Base-by-base conservation (phyloP, 1,140 invertebrate species). In the Babylonia areolata region DNA sequence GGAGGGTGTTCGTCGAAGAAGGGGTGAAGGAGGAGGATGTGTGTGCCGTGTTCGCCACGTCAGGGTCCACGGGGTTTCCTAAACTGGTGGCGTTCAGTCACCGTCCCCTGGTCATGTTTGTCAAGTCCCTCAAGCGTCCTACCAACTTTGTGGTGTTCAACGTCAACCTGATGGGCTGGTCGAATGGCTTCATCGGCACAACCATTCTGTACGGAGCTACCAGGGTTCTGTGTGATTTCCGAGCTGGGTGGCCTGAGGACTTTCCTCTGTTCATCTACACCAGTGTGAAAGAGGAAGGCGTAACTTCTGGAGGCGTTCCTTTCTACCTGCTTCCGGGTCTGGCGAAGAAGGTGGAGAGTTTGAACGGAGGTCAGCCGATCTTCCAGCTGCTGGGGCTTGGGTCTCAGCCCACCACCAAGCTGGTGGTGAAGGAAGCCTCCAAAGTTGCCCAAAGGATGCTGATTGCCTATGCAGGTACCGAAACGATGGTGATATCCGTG, bases 31-130 rank as follows among this genome's bases (percentile, higher is more conserved):
- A 28, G 11, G 31, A 46, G 23, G 83, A 84, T 71, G 20, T 84
- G n/a, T 73, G 69, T 28, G n/a, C 39, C 20, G 73, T 84, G 23
- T 84, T 84, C 46, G 77, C 83, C 39, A 84, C 83, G 20, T 84
- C 83, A 23, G 83, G 83, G 0, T 75, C 51, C n/a, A 75, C 83
- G 0, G 83, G 83, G 0, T 84, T 75, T 39, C 40, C 83, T 20
- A 84, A 84, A 33, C 69, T 84, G 11, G 83, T 42, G 23, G 42
- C 20, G 37, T 51, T 39, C 20, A 46, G 20, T 12, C 83, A 84
- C 69, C 23, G 40, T 6, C 20, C 17, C 31, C 6, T 75, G 3
- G 0, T 33, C 2, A 1, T 15, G n/a, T 2, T 33, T 0, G 3
- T n/a, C 2, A 51, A 64, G 28, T 11, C 2, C 2, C 0, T 15